phyloP scores from a whole-genome alignment of 2,797 vertebrate species.

The Cryptoprocta ferox region DNA sequence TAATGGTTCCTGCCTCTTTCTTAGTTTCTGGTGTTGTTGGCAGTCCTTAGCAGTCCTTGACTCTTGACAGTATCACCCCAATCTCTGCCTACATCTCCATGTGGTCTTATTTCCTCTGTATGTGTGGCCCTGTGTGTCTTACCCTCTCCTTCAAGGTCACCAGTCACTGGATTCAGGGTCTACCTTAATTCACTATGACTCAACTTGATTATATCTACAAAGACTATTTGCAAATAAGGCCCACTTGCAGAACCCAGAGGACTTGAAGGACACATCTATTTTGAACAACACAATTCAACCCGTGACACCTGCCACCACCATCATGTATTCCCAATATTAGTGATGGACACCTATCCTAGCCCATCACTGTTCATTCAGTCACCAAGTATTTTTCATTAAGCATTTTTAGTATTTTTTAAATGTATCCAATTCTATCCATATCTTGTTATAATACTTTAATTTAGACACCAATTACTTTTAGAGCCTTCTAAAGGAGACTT shows the following conservation, averaged over 20 bases:
- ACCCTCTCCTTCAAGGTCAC: not conserved
- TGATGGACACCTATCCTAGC: not conserved
- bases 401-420: not conserved
- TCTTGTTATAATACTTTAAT: not conserved
- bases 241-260: not conserved
- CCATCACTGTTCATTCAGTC: not conserved
- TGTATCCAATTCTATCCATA: not conserved
- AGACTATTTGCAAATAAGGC: not conserved
- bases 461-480: not conserved
- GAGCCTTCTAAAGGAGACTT: not conserved
- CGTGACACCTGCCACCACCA: not conserved
- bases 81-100: not conserved
- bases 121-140: not conserved
- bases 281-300: not conserved
- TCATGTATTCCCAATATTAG: not conserved
- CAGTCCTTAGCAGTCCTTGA: not conserved
- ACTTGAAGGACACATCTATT: not conserved
- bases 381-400: not conserved
- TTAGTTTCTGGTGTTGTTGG: not conserved
- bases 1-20: not conserved
- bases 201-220: not conserved
- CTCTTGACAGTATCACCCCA: not conserved
- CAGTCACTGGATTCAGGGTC: not conserved
- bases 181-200: not conserved
- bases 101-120: not conserved